Evolutionary conservation across 2,888 invertebrate genomes (phyloP).

Genomic region (Polydrusus tereticollis): DNA sequence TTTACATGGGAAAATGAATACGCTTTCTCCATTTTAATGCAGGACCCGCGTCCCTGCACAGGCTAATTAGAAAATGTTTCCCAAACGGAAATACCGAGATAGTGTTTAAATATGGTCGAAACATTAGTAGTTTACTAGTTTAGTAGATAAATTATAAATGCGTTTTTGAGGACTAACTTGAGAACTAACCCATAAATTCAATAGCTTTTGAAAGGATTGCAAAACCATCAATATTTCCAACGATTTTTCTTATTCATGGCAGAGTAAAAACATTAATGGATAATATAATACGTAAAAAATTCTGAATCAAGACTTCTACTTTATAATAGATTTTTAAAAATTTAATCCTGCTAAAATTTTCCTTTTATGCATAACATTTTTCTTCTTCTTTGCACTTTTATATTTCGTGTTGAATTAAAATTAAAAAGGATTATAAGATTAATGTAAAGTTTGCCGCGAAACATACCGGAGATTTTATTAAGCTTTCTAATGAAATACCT

Average conservation of each 20-base stretch:
- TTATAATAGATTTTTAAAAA: neutral
- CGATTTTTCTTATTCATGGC: too few relatives aligned
- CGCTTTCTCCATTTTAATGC: constrained; percentile 31
- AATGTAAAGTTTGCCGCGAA: constrained; percentile 28
- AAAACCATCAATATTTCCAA: too few relatives aligned
- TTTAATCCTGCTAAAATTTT: constrained; percentile 20
- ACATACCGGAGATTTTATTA: constrained; percentile 20
- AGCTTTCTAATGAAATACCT: constrained; percentile 22
- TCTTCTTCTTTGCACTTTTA: constrained; percentile 28
- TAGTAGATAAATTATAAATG: too few relatives aligned
- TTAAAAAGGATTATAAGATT: constrained; percentile 35
- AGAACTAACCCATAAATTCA: too few relatives aligned
- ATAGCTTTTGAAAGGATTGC: too few relatives aligned
- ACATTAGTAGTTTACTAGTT: too few relatives aligned
- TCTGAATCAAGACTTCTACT: neutral
- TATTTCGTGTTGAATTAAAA: constrained; percentile 27
- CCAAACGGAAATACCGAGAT: constrained; percentile 20
- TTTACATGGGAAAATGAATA: constrained; percentile 17
- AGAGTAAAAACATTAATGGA: too few relatives aligned
- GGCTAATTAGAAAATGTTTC: constrained; percentile 24
- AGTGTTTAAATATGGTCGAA: constrained; percentile 24
- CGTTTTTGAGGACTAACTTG: too few relatives aligned
- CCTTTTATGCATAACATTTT: constrained; percentile 23
- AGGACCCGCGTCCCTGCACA: constrained; percentile 10
- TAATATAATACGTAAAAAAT: too few relatives aligned